A percentile compares a stretch with the other conserved stretches of the same genome.
phyloP scores from a whole-genome alignment of 2,888 invertebrate genomes.

The Dryocosmus kuriphilus region DNA sequence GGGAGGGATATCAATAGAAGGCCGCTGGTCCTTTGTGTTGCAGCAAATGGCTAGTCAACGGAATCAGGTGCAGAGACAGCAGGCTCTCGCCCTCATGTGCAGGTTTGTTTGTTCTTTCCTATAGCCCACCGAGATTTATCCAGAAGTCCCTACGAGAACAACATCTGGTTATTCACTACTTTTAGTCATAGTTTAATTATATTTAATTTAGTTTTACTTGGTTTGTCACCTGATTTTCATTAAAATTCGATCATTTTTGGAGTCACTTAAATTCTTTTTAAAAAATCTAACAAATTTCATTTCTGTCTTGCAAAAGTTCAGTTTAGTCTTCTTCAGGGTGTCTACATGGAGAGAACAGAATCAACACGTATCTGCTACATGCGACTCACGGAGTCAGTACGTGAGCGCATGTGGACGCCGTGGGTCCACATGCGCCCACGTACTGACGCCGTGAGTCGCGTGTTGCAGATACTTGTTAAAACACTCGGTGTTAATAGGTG shows the following conservation, averaged over 20 bases:
- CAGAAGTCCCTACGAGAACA: constrained; percentile 56
- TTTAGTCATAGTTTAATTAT: constrained; percentile 20
- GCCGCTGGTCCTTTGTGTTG: constrained; percentile 78
- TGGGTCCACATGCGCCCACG: too few relatives aligned
- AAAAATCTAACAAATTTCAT: neutral
- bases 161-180: constrained; percentile 30
- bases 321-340: neutral
- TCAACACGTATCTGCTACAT: too few relatives aligned
- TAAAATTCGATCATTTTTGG: too few relatives aligned
- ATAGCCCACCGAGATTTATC: constrained; percentile 61
- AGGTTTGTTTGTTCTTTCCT: constrained; percentile 81
- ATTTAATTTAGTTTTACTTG: constrained; percentile 15
- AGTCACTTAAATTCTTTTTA: neutral
- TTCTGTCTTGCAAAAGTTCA: neutral
- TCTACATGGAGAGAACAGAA: too few relatives aligned
- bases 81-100: constrained; percentile 94
- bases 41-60: constrained; percentile 93
- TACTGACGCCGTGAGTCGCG: too few relatives aligned
- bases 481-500: too few relatives aligned
- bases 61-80: constrained; percentile 93
- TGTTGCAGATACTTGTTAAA: too few relatives aligned
- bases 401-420: too few relatives aligned
- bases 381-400: too few relatives aligned
- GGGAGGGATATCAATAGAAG: constrained; percentile 76
- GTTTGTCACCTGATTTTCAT: neutral